A percentile compares a stretch with the other conserved stretches of the same genome.
Evolutionary conservation across 2,113 vertebrate species (phyloP).

Genomic region (Apteryx mantelli): DNA sequence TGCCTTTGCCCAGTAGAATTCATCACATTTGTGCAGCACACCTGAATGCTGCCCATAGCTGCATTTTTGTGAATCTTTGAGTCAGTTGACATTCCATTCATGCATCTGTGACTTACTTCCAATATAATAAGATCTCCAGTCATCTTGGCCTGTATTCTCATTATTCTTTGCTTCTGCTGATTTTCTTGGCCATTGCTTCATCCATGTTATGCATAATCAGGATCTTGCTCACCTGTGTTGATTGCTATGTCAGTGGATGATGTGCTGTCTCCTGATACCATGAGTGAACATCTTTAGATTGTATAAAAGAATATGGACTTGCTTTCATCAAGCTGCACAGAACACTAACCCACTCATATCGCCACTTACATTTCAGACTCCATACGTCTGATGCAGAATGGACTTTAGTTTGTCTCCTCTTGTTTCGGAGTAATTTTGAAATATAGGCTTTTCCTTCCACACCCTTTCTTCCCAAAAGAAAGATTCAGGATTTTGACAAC

Average conservation of each 20-base stretch:
- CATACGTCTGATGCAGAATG: background rate
- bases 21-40: background rate
- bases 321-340: background rate
- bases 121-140: background rate
- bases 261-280: background rate
- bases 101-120: background rate
- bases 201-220: background rate
- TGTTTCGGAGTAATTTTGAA: background rate
- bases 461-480: background rate
- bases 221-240: background rate
- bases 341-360: background rate
- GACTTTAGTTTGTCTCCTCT: background rate
- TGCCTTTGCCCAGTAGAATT: background rate
- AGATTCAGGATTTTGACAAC: background rate
- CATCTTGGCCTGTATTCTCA: background rate
- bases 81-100: background rate
- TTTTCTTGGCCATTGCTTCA: background rate
- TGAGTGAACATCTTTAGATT: background rate
- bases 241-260: background rate
- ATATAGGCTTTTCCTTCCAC: background rate
- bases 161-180: background rate
- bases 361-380: background rate
- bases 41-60: background rate
- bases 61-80: background rate
- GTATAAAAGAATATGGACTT: background rate